These are phyloP conservation scores for Heteractis magnifica DNA, from an alignment of 92 coral and sea anemone genomes.

Conservation along the genomic window DNA sequence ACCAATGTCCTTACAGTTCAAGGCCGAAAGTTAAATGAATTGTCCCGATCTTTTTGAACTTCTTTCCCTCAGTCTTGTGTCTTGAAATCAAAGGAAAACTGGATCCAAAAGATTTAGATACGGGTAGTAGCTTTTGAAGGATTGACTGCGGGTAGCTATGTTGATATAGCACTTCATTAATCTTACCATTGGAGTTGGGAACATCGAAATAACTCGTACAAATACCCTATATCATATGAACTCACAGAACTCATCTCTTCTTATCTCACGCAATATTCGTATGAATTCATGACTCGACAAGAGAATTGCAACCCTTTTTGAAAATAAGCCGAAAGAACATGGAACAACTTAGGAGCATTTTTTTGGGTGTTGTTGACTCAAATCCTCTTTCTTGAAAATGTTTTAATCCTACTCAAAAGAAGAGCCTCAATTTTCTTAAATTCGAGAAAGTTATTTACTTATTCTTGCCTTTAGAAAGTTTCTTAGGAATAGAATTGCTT, in stretches of 20 bases:
- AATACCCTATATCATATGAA: conserved; percentile 12
- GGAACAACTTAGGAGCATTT: conserved; percentile 17
- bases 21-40: background rate
- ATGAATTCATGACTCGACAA: background rate
- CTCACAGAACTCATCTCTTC: background rate
- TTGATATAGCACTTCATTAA: conserved; percentile 26
- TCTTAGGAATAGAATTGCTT: conserved; percentile 12
- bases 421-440: conserved; percentile 30
- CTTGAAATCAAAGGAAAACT: background rate
- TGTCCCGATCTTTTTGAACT: background rate
- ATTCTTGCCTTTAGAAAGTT: conserved; percentile 20
- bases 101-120: conserved; percentile 14
- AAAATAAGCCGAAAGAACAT: background rate
- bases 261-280: background rate
- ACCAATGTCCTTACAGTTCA: conserved; percentile 1
- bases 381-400: conserved; percentile 29
- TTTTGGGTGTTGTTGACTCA: conserved; percentile 9
- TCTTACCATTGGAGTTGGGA: conserved; percentile 19
- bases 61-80: background rate
- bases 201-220: conserved; percentile 7
- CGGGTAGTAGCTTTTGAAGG: conserved; percentile 10
- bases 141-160: conserved; percentile 25
- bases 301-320: conserved; percentile 10
- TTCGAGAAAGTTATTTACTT: conserved; percentile 30
- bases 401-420: conserved; percentile 33